Evolutionary conservation across 2,797 vertebrate species (phyloP).

Genomic region (Decapterus maruadsi): DNA sequence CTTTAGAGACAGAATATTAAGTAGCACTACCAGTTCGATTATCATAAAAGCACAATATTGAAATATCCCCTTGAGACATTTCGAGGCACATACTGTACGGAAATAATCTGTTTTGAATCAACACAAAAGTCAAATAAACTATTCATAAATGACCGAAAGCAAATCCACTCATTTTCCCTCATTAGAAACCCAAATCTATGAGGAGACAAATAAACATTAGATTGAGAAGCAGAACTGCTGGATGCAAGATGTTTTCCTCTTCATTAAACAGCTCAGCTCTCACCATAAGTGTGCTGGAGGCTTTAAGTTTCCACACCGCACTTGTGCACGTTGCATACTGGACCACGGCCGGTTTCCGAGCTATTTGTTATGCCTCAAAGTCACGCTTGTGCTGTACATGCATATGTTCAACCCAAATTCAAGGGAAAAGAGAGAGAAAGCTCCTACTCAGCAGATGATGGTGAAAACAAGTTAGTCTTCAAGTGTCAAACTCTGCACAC

Average conservation of each 20-base stretch:
- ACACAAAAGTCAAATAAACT: neutral
- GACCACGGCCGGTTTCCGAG: neutral
- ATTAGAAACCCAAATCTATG: neutral
- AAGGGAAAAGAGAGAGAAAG: neutral
- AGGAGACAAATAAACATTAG: neutral
- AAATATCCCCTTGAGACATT: neutral
- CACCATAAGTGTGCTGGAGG: neutral
- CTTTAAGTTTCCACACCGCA: conserved; percentile 5
- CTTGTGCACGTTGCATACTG: neutral
- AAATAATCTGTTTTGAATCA: neutral
- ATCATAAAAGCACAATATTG: neutral
- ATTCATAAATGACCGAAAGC: neutral
- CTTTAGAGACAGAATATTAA: neutral
- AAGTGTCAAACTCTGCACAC: neutral
- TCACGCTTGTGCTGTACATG: neutral
- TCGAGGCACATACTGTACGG: neutral
- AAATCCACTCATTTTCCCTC: neutral
- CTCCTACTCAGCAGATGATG: neutral
- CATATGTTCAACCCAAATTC: neutral
- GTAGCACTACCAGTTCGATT: conserved; percentile 1
- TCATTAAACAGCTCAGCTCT: neutral
- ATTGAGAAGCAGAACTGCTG: neutral
- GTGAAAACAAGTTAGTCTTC: neutral
- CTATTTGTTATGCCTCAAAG: neutral
- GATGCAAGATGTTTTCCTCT: neutral